phyloP scores from a whole-genome alignment of 2,113 vertebrate genomes.

The Dolichotis patagonum region DNA sequence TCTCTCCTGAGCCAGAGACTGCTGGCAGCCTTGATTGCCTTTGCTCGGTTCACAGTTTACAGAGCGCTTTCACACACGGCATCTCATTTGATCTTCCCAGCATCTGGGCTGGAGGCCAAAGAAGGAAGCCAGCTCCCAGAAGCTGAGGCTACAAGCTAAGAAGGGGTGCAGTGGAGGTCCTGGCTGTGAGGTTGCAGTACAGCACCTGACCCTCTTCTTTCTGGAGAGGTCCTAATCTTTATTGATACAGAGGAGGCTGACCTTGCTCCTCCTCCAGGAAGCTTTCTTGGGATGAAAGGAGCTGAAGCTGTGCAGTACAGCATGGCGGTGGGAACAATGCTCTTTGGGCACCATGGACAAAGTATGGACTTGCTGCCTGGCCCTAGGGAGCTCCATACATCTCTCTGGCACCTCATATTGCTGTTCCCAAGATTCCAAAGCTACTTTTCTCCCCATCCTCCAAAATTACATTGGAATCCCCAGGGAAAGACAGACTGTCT shows the following conservation, averaged over 20 bases:
- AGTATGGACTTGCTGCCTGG: too few species aligned
- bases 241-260: not conserved
- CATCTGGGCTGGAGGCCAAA: not conserved
- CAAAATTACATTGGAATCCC: not conserved
- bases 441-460: not conserved
- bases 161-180: not conserved
- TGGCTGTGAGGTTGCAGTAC: not conserved
- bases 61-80: not conserved
- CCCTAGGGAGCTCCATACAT: not conserved
- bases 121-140: not conserved
- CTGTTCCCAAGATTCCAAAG: not conserved
- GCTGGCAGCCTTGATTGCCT: not conserved
- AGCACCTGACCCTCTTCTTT: not conserved
- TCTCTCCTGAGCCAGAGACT: not conserved
- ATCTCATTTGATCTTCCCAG: constrained; percentile 39
- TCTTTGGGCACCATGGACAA: not conserved
- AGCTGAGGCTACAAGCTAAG: not conserved
- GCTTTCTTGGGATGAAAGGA: not conserved
- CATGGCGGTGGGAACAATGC: not conserved
- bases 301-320: too few species aligned
- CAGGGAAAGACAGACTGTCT: not conserved
- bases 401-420: not conserved
- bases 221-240: not conserved
- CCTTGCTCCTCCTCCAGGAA: not conserved
- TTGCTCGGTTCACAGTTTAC: constrained; percentile 7